Base-by-base conservation (phyloP, 2,797 vertebrate genomes). In the Enteromius treurensis region DNA sequence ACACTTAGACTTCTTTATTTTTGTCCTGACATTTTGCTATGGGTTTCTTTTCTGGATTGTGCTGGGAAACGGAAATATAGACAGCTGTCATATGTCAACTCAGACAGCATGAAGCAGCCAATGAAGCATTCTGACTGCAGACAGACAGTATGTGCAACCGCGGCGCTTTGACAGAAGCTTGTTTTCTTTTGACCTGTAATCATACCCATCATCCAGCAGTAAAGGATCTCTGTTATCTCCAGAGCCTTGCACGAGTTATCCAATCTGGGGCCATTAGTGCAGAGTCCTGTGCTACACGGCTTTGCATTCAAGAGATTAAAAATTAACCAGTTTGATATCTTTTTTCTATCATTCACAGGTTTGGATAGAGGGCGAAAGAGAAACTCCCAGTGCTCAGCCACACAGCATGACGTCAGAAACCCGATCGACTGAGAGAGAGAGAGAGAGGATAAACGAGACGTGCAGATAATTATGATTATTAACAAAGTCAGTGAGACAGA, bases 251-350 rank as follows among this genome's bases (percentile, higher is more conserved):
- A 81, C 49, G 40, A 82, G 89, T 91, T 90, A 93, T 87, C 89
- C 86, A 89, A 91, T 91, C 91, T 79, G 49, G 74, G 85, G 89
- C 91, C 89, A 91, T 91, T 90, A 91, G 89, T 65, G 88, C 75
- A 76, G 70, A 62, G 64, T 62, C 82, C 77, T 85, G 74, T 80
- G 83, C 82, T 87, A 88, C 88, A 88, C 0, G 3, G 79, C 84
- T 90, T 86, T 87, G 87, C 89, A 89, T 90, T 92, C 88, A 87
- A 86, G 85, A 86, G 85, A 93, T 93, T 91, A 93, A 93, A 92
- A 90, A 92, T 93, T 91, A 88, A 93, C 45, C 84, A 91, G 87
- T 85, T 89, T 88, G 86, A 90, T 89, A 87, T 88, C 69, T 82
- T 83, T 69, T 76, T 69, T 77, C 64, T 60, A 55, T 87, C 85